These are phyloP conservation scores for Leptopilina clavipes DNA, from an alignment of 1,140 invertebrate species.

Conservation along the genomic window DNA sequence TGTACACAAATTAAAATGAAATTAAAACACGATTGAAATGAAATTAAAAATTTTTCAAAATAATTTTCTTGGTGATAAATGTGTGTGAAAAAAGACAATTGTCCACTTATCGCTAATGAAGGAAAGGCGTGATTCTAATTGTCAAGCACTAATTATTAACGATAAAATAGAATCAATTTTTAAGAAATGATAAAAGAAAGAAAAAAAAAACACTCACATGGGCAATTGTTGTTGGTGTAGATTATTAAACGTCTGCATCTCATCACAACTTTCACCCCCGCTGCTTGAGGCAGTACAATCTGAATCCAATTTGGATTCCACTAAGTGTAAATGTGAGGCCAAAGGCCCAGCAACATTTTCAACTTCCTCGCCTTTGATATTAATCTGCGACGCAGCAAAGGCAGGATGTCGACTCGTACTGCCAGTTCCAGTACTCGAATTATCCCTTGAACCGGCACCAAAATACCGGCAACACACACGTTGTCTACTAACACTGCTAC, in stretches of 20 bases:
- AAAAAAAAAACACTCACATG: conserved; percentile 80
- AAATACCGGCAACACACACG: conserved; percentile 75
- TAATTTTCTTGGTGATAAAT: no score
- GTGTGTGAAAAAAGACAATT: no score
- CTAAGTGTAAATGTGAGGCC: conserved; percentile 80
- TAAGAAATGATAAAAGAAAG: neutral
- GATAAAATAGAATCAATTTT: no score
- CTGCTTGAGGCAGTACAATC: conserved; percentile 95
- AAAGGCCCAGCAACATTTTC: conserved; percentile 82
- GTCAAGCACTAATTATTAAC: no score
- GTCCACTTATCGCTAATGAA: no score
- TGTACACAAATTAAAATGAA: no score
- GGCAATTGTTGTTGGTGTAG: conserved; percentile 82
- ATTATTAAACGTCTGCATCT: conserved; percentile 87
- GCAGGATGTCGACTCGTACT: conserved; percentile 63
- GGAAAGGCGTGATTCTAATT: no score
- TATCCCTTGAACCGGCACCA: conserved; percentile 78
- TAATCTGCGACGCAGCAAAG: conserved; percentile 73
- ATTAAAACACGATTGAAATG: no score
- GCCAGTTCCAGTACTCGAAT: conserved; percentile 60
- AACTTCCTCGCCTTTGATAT: conserved; percentile 75
- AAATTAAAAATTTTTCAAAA: no score
- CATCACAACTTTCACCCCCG: conserved; percentile 94
- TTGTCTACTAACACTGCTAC: conserved; percentile 67
- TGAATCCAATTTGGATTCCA: conserved; percentile 87